These are phyloP conservation scores for Muscicapa striata DNA, from an alignment of 2,797 vertebrate genomes.

Conservation along the genomic window DNA sequence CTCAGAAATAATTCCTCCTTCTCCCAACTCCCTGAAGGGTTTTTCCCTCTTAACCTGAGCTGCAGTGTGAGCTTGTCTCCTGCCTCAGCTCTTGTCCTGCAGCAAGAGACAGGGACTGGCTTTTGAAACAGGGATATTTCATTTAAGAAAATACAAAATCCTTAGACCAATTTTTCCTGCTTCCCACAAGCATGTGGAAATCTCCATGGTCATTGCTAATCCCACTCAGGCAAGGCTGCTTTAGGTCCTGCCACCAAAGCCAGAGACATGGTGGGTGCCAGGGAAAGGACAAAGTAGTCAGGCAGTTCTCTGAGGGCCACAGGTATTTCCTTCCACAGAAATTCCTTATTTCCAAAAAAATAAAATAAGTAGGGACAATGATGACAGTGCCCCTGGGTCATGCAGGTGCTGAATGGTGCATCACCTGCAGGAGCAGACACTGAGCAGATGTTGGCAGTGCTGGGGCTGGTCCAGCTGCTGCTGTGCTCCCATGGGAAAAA, in stretches of 20 bases:
- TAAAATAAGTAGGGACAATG: not conserved
- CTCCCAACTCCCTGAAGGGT: not conserved
- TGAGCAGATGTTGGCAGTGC: not conserved
- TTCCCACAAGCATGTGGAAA: not conserved
- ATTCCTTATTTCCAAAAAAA: not conserved
- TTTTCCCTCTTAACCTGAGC: not conserved
- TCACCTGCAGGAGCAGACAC: not conserved
- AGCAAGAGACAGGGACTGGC: not conserved
- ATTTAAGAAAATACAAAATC: not conserved
- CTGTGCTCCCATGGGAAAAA: rapidly evolving
- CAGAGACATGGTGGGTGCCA: not conserved
- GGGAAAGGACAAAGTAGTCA: not conserved
- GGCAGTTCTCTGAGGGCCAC: not conserved
- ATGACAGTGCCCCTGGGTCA: not conserved
- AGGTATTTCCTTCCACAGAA: not conserved
- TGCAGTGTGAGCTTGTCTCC: not conserved
- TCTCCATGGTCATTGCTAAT: not conserved
- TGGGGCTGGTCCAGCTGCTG: not conserved
- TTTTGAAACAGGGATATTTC: not conserved
- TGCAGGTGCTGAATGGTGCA: not conserved
- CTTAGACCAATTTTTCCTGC: not conserved
- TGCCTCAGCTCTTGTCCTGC: not conserved
- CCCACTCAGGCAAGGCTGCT: not conserved
- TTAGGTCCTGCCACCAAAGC: not conserved
- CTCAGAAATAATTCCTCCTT: not conserved